Evolutionary conservation across 2,888 invertebrate genomes (phyloP).

Genomic region (Eledona agricola): DNA sequence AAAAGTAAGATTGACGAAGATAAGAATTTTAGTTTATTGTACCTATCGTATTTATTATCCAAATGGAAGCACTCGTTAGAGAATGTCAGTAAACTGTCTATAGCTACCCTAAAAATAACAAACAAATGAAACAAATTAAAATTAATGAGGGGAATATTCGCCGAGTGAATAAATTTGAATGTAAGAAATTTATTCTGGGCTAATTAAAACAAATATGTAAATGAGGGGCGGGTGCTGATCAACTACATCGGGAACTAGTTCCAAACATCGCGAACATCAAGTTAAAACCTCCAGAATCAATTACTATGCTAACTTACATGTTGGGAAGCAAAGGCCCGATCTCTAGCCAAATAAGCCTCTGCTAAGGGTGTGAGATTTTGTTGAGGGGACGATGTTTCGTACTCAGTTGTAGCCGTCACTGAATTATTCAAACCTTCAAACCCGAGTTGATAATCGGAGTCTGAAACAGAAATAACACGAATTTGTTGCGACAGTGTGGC

Average conservation of each 20-base stretch:
- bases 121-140: slow-evolving; percentile 33
- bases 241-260: slow-evolving; percentile 36
- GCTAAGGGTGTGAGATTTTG: slow-evolving; percentile 56
- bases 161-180: slow-evolving; percentile 40
- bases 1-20: slow-evolving; percentile 5
- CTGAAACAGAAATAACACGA: slow-evolving; percentile 63
- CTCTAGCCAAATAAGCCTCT: slow-evolving; percentile 61
- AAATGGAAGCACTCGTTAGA: slow-evolving; percentile 14
- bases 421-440: slow-evolving; percentile 66
- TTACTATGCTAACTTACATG: slow-evolving; percentile 58
- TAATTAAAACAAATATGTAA: slow-evolving; percentile 42
- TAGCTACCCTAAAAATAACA: slow-evolving; percentile 50
- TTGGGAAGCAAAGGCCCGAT: slow-evolving; percentile 57
- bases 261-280: slow-evolving; percentile 33
- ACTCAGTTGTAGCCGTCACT: slow-evolving; percentile 55
- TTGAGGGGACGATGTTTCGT: slow-evolving; percentile 50
- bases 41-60: slow-evolving; percentile 23
- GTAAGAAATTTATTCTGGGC: slow-evolving; percentile 39
- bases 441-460: slow-evolving; percentile 78
- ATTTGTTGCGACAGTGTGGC: too few species aligned
- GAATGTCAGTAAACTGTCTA: slow-evolving; percentile 49
- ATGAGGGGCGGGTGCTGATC: slow-evolving; percentile 32
- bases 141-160: slow-evolving; percentile 37
- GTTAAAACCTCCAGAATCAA: slow-evolving; percentile 44
- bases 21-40: slow-evolving; percentile 4